phyloP scores from a whole-genome alignment of 1,140 invertebrate genomes.

The Conus ventricosus region DNA sequence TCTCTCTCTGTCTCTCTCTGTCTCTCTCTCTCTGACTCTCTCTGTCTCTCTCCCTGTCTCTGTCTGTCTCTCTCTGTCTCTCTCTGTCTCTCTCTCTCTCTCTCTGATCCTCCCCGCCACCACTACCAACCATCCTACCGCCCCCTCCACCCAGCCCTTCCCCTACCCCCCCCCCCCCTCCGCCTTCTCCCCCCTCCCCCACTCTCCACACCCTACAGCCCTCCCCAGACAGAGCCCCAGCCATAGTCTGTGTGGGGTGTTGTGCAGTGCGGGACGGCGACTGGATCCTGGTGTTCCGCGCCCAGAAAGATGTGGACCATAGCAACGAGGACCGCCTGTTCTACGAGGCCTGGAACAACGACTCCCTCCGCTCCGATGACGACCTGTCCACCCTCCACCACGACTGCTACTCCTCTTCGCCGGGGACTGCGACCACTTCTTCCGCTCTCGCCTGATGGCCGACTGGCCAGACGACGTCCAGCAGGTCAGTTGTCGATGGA shows the following conservation, averaged over 20 bases:
- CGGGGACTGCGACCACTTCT: neutral
- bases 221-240: neutral
- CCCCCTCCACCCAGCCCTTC: no score
- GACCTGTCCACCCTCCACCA: neutral
- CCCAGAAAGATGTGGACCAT: neutral
- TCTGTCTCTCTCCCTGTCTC: no score
- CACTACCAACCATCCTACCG: no score
- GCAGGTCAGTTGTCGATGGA: neutral
- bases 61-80: neutral
- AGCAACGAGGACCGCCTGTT: neutral
- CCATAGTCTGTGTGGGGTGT: neutral
- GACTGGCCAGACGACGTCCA: neutral
- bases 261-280: constrained; percentile 13
- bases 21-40: neutral
- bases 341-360: neutral
- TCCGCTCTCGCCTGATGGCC: neutral
- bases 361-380: neutral
- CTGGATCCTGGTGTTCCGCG: constrained; percentile 27
- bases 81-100: neutral
- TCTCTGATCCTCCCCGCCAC: neutral
- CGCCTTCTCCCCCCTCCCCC: neutral
- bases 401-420: neutral
- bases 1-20: neutral
- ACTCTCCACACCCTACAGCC: neutral
- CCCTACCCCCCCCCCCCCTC: neutral